Base-by-base conservation (phyloP, 2,113 vertebrate genomes). In the Etheostoma spectabile region DNA sequence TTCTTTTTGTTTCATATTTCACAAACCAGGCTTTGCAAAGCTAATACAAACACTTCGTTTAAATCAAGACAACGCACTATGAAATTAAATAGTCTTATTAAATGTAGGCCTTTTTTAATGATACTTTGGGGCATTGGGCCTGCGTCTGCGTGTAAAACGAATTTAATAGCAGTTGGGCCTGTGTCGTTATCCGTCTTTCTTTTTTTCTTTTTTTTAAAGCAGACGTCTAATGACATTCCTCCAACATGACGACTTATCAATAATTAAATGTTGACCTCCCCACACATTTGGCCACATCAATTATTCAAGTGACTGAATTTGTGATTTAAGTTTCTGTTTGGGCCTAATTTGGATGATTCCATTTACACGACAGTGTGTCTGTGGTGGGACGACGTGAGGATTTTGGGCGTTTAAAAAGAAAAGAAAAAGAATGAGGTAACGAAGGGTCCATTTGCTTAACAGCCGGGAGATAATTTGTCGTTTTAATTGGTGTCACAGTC, bases 261-360 rank as follows among this genome's bases (percentile, higher is more conserved):
- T 91, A 77, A 92, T 94, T 91, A 53, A 93, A 63, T 5, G 48
- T 45, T 92, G 90, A 89, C 89, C 91, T 88, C 90, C 80, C 51
- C 73, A 83, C 92, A 87, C 89, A 92, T 93, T 94, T 93, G 91
- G 93, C 68, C 73, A 14, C 68, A 88, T 92, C 57, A 84, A 90
- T 91, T 83, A 93, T 90, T 93, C 56, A 94, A 53, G 46, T 56
- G 62, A 78, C 72, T 80, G 42, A 89, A 90, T 83, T 84, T 86
- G 74, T 71, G 52, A 71, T 84, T 84, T 75, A 63, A 67, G 38
- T 83, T 84, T 70, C 80, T 83, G 66, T 80, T 84, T 85, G 64
- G 79, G 75, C 42, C 69, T 74, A 68, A 83, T 89, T 85, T 80
- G 38, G 53, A 82, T 66, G 45, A 63, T 75, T 83, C n/a, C 12